Conservation (phyloP, 37 sponge, comb jelly and placozoan genomes). For the Halisarca cf. caerulea region DNA sequence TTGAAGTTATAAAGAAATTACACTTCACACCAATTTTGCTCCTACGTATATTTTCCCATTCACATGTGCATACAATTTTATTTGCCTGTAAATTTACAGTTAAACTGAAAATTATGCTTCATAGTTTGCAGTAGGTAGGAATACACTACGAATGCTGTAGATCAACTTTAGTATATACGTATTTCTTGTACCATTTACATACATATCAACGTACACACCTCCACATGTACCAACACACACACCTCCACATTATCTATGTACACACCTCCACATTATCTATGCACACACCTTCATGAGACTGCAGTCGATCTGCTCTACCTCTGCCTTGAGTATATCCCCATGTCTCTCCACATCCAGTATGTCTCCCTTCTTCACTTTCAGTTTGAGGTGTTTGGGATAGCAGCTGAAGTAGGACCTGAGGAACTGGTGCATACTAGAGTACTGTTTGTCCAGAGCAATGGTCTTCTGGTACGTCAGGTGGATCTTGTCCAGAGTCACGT, state of each 20-base stretch:
- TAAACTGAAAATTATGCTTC: no score
- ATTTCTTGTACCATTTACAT: no score
- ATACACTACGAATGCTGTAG: no score
- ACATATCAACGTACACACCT: no score
- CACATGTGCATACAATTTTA: no score
- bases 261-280: background rate
- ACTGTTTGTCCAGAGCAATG: background rate
- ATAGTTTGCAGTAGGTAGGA: no score
- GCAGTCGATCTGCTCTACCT: constrained; percentile 41
- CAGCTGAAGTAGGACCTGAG: background rate
- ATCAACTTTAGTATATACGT: no score
- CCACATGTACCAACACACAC: background rate
- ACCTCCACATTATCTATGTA: background rate
- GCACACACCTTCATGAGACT: constrained; percentile 38
- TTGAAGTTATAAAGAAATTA: no score
- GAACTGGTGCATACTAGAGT: background rate
- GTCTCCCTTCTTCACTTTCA: constrained; percentile 22
- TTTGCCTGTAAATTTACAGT: no score
- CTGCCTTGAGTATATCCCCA: constrained; percentile 17
- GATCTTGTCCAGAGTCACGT: constrained; percentile 5
- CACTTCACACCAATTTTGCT: no score
- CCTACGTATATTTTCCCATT: no score
- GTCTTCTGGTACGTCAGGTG: constrained; percentile 6
- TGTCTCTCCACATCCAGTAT: constrained; percentile 24
- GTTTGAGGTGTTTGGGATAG: constrained; percentile 28